Evolutionary conservation across 2,113 vertebrate genomes (phyloP), one percentile per base, ranked within the genome.

Genomic region (Tapirus terrestris): DNA sequence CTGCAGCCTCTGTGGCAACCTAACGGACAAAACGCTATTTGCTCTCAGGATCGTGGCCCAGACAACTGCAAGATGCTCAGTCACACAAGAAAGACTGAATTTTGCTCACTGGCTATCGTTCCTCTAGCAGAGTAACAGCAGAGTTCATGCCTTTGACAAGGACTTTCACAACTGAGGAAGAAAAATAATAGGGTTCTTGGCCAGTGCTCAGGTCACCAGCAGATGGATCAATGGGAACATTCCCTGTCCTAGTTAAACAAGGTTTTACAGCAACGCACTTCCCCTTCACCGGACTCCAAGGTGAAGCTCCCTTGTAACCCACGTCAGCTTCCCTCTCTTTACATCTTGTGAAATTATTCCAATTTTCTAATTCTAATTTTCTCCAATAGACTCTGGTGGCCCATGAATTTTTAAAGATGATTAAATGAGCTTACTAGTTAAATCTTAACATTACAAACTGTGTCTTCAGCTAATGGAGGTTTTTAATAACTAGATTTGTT

Each of bases 181-280:
- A 17, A 13, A 53, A 68, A 17, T 7, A 8, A 8, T 4, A 6
- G 17, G 63, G 7, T 11, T 11, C 33, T 53, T 25, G n/a, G 21
- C 12, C 27, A 10, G 4, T 8, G 25, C 5, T 12, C 7, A 1
- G 43, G 10, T 10, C 0, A 17, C 68, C 53, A 23, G 80, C 14
- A 29, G 56, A 33, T 4, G 23, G 8, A 11, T 5, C 23, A n/a
- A 33, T 16, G 51, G 14, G 1, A 27, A n/a, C 13, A 0, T 1
- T 43, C 58, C 11, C 31, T 3, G 0, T 16, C 43, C 51, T 11
- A 2, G 0, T 14, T 9, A 29, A 18, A 58, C 8, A 17, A 33
- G 14, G 33, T 0, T 67, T n/a, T 5, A 2, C 4, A 8, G 53
- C 31, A 10, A 31, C 21, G 11, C 5, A 7, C 21, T 0, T 12